Conservation (phyloP, 2,113 vertebrate genomes). For the Oryzias curvinotus region DNA sequence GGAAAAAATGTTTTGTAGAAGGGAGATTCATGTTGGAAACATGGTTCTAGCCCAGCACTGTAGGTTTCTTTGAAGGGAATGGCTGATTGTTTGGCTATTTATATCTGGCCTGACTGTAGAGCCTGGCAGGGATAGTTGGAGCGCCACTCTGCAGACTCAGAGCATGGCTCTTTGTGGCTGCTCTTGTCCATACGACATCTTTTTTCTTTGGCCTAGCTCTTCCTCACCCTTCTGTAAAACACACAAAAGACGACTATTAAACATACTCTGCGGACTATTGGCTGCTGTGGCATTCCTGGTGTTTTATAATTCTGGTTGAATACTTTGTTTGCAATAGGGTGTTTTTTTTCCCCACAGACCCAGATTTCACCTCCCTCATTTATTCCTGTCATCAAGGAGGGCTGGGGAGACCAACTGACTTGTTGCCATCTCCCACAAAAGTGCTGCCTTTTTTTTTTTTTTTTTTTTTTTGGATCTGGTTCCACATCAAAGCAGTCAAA, state of each 20-base stretch:
- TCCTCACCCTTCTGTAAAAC: too few relatives aligned
- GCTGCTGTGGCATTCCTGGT: conserved; percentile 6
- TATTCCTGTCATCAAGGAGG: not conserved
- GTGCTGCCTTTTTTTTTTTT: not conserved
- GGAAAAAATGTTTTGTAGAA: conserved; percentile 3
- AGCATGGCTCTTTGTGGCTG: conserved; percentile 8
- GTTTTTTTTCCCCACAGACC: not conserved
- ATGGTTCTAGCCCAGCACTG: conserved; percentile 32
- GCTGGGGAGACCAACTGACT: conserved; percentile 2
- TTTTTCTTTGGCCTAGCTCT: too few relatives aligned
- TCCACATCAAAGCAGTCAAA: too few relatives aligned
- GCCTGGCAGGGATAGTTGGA: conserved; percentile 44
- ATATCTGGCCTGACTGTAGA: conserved; percentile 56
- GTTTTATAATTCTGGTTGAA: not conserved
- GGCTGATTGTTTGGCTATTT: conserved; percentile 71
- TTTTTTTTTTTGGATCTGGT: too few relatives aligned
- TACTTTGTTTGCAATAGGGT: not conserved
- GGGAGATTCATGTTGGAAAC: not conserved
- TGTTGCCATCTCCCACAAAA: not conserved
- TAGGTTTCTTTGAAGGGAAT: conserved; percentile 50
- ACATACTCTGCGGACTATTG: too few relatives aligned
- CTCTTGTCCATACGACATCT: not conserved
- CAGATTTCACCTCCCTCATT: not conserved
- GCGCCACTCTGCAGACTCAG: conserved; percentile 23
- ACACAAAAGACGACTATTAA: too few relatives aligned